These are phyloP conservation scores for Sitta carolinensis DNA, from an alignment of 2,797 vertebrate genomes.

Conservation along the genomic window DNA sequence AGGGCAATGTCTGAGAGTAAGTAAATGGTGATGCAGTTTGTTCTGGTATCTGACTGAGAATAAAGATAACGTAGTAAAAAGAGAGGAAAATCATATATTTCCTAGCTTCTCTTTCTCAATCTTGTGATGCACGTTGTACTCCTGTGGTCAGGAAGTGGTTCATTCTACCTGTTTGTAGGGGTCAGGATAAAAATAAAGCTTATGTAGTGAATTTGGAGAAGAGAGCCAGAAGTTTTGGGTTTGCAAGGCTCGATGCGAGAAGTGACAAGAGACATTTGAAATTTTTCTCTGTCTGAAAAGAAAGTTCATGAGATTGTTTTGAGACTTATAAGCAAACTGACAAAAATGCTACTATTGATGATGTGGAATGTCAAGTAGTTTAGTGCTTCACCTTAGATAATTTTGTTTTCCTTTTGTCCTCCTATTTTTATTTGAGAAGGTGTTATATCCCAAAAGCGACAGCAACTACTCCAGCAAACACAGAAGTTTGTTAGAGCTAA, in stretches of 20 bases:
- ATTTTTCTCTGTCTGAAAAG: neutral
- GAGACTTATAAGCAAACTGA: neutral
- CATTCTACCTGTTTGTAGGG: neutral
- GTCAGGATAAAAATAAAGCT: neutral
- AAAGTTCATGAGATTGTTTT: neutral
- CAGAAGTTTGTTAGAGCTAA: neutral
- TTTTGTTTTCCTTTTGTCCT: neutral
- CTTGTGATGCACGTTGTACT: neutral
- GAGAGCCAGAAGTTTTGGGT: neutral
- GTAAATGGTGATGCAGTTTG: neutral
- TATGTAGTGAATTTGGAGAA: neutral
- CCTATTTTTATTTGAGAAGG: neutral
- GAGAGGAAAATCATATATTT: neutral
- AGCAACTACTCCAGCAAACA: neutral
- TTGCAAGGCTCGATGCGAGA: neutral
- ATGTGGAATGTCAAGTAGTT: neutral
- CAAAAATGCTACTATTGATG: rapidly evolving
- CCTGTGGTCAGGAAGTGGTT: neutral
- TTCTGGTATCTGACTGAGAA: neutral
- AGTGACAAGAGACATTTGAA: neutral
- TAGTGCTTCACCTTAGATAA: neutral
- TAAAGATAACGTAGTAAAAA: neutral
- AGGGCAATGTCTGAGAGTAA: neutral
- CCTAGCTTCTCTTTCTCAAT: neutral
- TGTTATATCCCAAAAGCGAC: neutral